These are phyloP conservation scores for Zeugodacus cucurbitae DNA, from an alignment of 1,140 invertebrate species.

Conservation along the genomic window DNA sequence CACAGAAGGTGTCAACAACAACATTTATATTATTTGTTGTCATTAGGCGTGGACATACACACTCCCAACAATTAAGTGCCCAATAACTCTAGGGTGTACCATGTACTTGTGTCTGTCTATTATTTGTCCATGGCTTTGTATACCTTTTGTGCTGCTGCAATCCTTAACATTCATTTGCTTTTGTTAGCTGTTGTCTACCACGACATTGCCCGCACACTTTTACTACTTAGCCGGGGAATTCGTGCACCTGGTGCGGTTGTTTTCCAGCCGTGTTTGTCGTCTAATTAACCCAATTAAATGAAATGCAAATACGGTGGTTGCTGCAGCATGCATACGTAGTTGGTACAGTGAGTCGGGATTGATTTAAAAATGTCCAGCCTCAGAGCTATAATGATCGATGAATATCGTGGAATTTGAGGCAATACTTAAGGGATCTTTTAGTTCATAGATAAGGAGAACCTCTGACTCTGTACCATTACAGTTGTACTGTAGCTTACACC, in stretches of 20 bases:
- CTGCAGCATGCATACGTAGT: neutral
- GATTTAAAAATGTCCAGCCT: too few species aligned
- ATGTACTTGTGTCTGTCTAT: too few species aligned
- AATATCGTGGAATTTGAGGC: too few species aligned
- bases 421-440: too few species aligned
- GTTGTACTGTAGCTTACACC: too few species aligned
- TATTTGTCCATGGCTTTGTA: too few species aligned
- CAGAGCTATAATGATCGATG: too few species aligned
- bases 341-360: neutral
- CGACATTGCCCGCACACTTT: neutral
- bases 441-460: too few species aligned
- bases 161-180: neutral
- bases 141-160: neutral
- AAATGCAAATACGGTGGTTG: constrained; percentile 6
- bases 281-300: constrained; percentile 29
- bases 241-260: neutral
- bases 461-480: too few species aligned
- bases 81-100: neutral
- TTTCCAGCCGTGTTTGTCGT: constrained; percentile 6
- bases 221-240: neutral
- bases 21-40: constrained; percentile 12
- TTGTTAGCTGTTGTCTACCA: neutral
- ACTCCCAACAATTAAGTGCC: neutral
- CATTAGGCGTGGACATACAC: neutral
- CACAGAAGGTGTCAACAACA: constrained; percentile 1